A percentile compares a stretch with the other conserved stretches of the same genome.
Conservation (phyloP, 1,140 invertebrate species). For the Meteorus sp. region DNA sequence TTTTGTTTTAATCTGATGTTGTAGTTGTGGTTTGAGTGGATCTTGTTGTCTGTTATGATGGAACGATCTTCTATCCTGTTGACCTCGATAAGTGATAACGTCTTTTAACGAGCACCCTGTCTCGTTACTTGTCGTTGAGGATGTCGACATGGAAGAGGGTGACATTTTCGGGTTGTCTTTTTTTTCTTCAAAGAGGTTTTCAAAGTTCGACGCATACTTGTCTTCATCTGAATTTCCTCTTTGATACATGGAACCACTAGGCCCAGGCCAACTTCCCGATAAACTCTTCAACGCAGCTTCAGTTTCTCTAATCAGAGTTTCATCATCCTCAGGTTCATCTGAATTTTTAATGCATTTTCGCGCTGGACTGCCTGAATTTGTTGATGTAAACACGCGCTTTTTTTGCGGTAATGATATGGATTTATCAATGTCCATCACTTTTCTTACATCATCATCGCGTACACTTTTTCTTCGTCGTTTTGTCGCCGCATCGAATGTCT, state of each 20-base stretch:
- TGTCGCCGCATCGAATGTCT: constrained; percentile 44
- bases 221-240: constrained; percentile 72
- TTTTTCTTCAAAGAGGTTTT: constrained; percentile 84
- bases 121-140: constrained; percentile 65
- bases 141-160: constrained; percentile 64
- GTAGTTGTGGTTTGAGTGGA: constrained; percentile 8
- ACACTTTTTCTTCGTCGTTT: constrained; percentile 60
- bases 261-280: constrained; percentile 77
- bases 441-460: constrained; percentile 53
- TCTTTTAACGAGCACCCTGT: constrained; percentile 65
- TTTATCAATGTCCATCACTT: constrained; percentile 47
- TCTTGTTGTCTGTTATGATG: constrained; percentile 38
- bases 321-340: constrained; percentile 68
- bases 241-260: constrained; percentile 65
- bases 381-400: constrained; percentile 61
- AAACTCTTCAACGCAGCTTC: constrained; percentile 82
- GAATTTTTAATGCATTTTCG: constrained; percentile 58
- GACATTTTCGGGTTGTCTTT: constrained; percentile 67
- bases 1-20: constrained; percentile 35
- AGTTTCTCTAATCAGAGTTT: constrained; percentile 80
- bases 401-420: constrained; percentile 63
- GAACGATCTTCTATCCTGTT: constrained; percentile 52
- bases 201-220: constrained; percentile 72
- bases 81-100: constrained; percentile 67
- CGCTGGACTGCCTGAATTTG: constrained; percentile 56